These are phyloP conservation scores for Solenodon paradoxus DNA, from an alignment of 2,113 vertebrate genomes.

Conservation along the genomic window DNA sequence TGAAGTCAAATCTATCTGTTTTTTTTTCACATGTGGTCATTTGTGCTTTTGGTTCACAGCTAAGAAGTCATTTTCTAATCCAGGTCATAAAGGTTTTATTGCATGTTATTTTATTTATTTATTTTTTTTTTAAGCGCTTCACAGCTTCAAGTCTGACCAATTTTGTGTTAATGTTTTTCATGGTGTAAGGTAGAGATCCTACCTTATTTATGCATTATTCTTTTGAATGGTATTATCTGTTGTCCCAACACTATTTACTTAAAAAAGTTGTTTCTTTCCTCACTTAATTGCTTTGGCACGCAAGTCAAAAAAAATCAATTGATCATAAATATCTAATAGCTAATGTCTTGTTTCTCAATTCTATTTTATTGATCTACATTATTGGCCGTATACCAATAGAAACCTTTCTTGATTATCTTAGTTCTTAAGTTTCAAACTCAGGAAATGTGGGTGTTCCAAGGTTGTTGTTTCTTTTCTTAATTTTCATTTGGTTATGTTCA, in stretches of 20 bases:
- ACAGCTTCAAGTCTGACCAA: not conserved
- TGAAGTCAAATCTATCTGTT: not conserved
- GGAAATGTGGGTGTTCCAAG: too few species aligned
- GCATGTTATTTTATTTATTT: too few species aligned
- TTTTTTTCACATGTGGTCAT: not conserved
- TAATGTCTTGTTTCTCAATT: not conserved
- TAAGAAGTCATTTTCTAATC: not conserved
- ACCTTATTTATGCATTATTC: not conserved
- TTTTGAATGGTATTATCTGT: not conserved
- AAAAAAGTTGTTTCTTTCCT: not conserved
- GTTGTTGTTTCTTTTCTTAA: not conserved
- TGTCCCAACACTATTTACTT: too few species aligned
- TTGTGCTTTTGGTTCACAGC: not conserved
- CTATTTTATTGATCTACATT: not conserved
- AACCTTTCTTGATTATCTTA: not conserved
- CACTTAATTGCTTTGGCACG: not conserved
- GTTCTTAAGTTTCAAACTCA: not conserved
- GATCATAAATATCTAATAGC: not conserved
- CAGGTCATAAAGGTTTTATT: not conserved
- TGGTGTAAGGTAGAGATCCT: not conserved
- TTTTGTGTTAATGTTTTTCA: not conserved
- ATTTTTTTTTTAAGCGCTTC: not conserved
- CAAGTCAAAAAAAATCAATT: not conserved
- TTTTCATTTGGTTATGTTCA: not conserved
- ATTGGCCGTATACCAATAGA: not conserved